Evolutionary conservation across 1,140 invertebrate genomes (phyloP), one percentile per base, ranked within the genome.

Genomic region (Lethocerus indicus): DNA sequence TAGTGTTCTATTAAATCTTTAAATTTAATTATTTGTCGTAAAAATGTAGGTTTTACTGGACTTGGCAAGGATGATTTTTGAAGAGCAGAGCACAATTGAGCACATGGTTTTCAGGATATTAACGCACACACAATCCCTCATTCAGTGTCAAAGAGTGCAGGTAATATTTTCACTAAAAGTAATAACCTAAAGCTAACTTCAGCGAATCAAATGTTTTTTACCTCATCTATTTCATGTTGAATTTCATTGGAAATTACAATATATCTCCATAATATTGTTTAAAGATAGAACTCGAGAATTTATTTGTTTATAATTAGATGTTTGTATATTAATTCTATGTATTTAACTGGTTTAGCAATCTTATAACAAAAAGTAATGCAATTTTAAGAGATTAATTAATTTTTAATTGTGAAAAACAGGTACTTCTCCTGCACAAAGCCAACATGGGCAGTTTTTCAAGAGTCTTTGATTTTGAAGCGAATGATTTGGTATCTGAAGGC

Each of bases 31-130:
- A n/a, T n/a, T n/a, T n/a, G n/a, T n/a, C n/a, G n/a, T n/a, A n/a
- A n/a, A n/a, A n/a, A 51, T 58, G 16, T 57, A 82, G 79, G 89
- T 96, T 42, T 69, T 96, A 13, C 67, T 96, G 48, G 90, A 96
- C 64, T 68, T 96, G 59, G 91, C 90, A 2, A 73, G 90, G 56
- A 91, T 94, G 81, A 89, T 96, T 57, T 96, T 96, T 64, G 90
- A 94, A 63, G 90, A 96, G 64, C 91, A 95, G 67, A 92, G 86
- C 66, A 94, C 89, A 55, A 89, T 95, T 56, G 90, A 94, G 60
- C 86, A 87, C 62, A 87, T 94, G 73, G 89, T 95, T 52, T 80
- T 90, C 56, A 78, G 91, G 66, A 95, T 96, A 62, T 72, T 95
- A 59, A 87, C 87, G 29, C 89, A 96, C 66, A 94, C 87, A 32